Evolutionary conservation across 2,113 vertebrate species (phyloP), one percentile per base, ranked within the genome.

Genomic region (Etia nguti): DNA sequence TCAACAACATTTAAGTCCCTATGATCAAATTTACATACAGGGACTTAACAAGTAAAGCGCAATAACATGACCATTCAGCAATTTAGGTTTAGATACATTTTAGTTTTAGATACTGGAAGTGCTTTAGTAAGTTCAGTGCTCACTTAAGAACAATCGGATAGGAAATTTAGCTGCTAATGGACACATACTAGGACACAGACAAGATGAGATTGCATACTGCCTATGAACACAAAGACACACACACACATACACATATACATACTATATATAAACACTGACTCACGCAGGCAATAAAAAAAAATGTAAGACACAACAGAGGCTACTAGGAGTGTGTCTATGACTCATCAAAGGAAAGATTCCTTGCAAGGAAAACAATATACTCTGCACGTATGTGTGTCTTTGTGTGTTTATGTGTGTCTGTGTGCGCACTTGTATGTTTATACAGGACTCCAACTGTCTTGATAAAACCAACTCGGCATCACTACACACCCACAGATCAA

Each of bases 401-500:
- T 60, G 20, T 46, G 55, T 36, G 31, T 65, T 65, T 65, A 15
- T 81, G 79, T 52, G 79, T 68, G 50, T 50, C 55, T 50, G 62
- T 60, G 20, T 52, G 73, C 20, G 79, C 43, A 84, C 36, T n/a
- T 6, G 9, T 52, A 79, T 90, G 79, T 93, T 82, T 86, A 52
- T 59, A 77, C 46, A 81, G 60, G 79, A 38, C 48, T 20, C 81
- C 41, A 24, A 31, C 86, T 82, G 79, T 88, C 88, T 92, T 56
- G 79, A 83, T 86, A 55, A 85, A 86, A 88, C 81, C 68, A 59
- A 83, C 65, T 84, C 84, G 55, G 77, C 88, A 90, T 83, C 85
- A 24, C 16, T 65, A 79, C 87, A 84, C 80, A 62, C 62, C 70
- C 89, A 90, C 85, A 90, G 85, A 88, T 92, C 77, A 89, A 90